Evolutionary conservation across 2,797 vertebrate genomes (phyloP).

Genomic region (Xenentodon cancila): DNA sequence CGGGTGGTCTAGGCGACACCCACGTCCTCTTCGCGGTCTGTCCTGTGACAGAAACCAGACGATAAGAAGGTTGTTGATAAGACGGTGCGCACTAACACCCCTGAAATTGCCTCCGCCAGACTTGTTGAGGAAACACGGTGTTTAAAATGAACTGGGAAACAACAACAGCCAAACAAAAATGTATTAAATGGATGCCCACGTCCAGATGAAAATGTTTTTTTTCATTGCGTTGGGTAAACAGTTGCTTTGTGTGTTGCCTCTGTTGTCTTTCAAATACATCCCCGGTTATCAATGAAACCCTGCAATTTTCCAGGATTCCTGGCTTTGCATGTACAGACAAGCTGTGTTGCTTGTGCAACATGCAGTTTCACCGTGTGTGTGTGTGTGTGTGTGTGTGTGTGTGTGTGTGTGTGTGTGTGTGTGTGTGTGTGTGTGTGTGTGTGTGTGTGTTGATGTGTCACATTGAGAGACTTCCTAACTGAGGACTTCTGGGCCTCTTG

Average conservation of each 20-base stretch:
- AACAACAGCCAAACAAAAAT: background rate
- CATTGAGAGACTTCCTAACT: slow-evolving; percentile 54
- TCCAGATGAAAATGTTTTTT: background rate
- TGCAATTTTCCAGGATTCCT: slow-evolving; percentile 85
- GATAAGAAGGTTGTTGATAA: background rate
- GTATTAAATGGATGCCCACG: background rate
- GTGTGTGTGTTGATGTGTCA: slow-evolving; percentile 43
- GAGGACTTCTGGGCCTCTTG: slow-evolving; percentile 43
- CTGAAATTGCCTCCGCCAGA: background rate
- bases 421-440: slow-evolving; percentile 37
- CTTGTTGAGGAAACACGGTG: slow-evolving; percentile 1
- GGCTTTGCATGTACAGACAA: slow-evolving; percentile 76
- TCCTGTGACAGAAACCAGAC: background rate
- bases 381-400: slow-evolving; percentile 31
- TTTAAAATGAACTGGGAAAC: background rate
- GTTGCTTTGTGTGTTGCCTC: slow-evolving; percentile 20
- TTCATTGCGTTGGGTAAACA: background rate
- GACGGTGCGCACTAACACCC: background rate
- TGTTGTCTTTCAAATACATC: slow-evolving; percentile 50
- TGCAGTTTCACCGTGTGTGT: slow-evolving; percentile 41
- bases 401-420: slow-evolving; percentile 47
- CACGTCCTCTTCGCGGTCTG: too few species aligned
- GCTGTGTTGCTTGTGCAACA: slow-evolving; percentile 68
- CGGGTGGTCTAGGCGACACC: too few species aligned
- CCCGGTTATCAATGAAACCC: slow-evolving; percentile 79